Percentiles rank a stretch among this genome's conserved stretches.
Conservation (phyloP, 2,797 vertebrate genomes). For the Sebastes kiyomatsui region DNA sequence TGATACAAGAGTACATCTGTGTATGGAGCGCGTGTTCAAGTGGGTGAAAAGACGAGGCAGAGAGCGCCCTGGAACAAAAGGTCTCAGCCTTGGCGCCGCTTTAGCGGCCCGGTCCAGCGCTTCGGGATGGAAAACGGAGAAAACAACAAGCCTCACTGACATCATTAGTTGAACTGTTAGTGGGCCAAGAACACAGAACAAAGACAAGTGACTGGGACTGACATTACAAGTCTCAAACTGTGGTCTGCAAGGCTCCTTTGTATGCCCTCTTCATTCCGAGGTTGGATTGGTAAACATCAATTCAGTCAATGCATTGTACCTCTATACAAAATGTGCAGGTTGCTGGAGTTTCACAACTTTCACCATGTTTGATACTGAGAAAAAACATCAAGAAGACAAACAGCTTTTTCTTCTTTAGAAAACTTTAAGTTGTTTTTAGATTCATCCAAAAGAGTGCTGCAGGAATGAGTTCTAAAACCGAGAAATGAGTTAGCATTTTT, state of each 20-base stretch:
- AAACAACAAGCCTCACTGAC: slow-evolving; percentile 34
- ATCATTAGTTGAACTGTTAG: slow-evolving; percentile 15
- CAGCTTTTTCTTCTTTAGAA: not conserved
- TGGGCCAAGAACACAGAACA: slow-evolving; percentile 53
- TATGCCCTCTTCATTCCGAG: not conserved
- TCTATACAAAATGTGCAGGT: not conserved
- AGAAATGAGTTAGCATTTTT: too few relatives aligned
- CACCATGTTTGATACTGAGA: not conserved
- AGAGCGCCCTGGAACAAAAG: slow-evolving; percentile 64
- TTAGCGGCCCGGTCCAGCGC: slow-evolving; percentile 3
- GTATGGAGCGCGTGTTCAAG: not conserved
- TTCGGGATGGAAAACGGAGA: slow-evolving; percentile 7
- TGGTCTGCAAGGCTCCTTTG: slow-evolving; percentile 7
- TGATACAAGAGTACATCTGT: slow-evolving; percentile 5
- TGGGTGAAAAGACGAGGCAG: slow-evolving; percentile 20
- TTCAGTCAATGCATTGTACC: not conserved
- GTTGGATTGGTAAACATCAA: not conserved
- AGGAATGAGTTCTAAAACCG: too few relatives aligned
- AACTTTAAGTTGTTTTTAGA: not conserved
- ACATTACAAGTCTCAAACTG: slow-evolving; percentile 12
- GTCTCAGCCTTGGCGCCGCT: slow-evolving; percentile 46
- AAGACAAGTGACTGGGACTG: slow-evolving; percentile 8
- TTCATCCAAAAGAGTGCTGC: not conserved
- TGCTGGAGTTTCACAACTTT: not conserved
- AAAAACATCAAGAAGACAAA: not conserved